Evolutionary conservation across 2,113 vertebrate species (phyloP), one percentile per base, ranked within the genome.

Genomic region (Cyprinodon brontotheroides): DNA sequence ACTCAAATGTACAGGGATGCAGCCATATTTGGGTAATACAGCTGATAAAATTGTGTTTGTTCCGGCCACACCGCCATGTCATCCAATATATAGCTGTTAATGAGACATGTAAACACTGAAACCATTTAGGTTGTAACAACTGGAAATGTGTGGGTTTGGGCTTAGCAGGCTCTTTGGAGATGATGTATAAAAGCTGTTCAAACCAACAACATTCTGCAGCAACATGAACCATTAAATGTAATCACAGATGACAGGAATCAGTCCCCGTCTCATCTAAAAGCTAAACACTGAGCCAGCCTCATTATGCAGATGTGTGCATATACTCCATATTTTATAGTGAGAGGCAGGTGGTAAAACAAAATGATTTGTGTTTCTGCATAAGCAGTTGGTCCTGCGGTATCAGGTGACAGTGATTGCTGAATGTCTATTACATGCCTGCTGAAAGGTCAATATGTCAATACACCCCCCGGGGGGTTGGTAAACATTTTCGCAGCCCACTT

Each of bases 331-430:
- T 87, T 88, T 82, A 83, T 82, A 74, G 74, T 81, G 50, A 43
- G 70, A 71, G 84, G 64, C 84, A 80, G 85, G 79, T 63, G 68
- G 84, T 89, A 87, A 90, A 88, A 80, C 83, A 78, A 81, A 75
- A 84, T 83, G 87, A 91, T 90, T 82, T 87, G 87, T 89, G 86
- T 43, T 66, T 40, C 82, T 65, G 86, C 83, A 85, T 64, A 22
- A 74, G 82, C 77, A 68, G 41, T 83, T 69, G 67, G 71, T 78
- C 67, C 69, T 61, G 72, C 74, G 63, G 61, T 68, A 68, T 85
- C 74, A 72, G 86, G 78, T 89, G 86, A 90, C 88, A 84, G 83
- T 81, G 86, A 91, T 87, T 84, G 71, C 83, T 79, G 75, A 77
- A 68, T 45, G 80, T 80, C 86, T 80, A 75, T 90, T 83, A 87